A percentile compares a stretch with the other conserved stretches of the same genome.
These are phyloP conservation scores for Cheilosia variabilis DNA, from an alignment of 2,888 invertebrate genomes.

Conservation along the genomic window DNA sequence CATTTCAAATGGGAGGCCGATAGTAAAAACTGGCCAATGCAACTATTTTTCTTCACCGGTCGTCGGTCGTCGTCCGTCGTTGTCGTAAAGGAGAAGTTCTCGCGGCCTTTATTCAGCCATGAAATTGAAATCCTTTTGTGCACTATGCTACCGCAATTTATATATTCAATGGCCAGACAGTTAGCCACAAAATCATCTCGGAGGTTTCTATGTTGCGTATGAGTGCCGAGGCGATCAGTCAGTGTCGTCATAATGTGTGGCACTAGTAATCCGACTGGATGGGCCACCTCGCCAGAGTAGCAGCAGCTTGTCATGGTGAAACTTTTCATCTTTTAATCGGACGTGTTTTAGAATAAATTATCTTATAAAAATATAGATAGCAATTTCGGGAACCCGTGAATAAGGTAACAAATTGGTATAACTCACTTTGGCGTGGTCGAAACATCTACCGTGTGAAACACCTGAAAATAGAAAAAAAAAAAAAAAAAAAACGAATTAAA, in stretches of 20 bases:
- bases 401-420: constrained; percentile 58
- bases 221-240: constrained; percentile 63
- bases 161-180: constrained; percentile 64
- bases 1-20: constrained; percentile 43
- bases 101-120: constrained; percentile 60
- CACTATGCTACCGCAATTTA: constrained; percentile 70
- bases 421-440: constrained; percentile 70
- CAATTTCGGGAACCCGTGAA: constrained; percentile 59
- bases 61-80: constrained; percentile 3
- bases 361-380: constrained; percentile 32
- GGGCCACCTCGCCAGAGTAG: neutral
- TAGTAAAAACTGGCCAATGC: constrained; percentile 29
- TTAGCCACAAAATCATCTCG: constrained; percentile 58
- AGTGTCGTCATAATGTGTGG: constrained; percentile 68
- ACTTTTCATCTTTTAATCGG: constrained; percentile 49
- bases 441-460: constrained; percentile 68
- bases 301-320: constrained; percentile 40
- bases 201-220: constrained; percentile 63
- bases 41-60: constrained; percentile 36
- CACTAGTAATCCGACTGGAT: neutral
- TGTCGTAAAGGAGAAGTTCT: constrained; percentile 49
- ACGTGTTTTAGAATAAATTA: constrained; percentile 69
- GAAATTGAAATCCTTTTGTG: constrained; percentile 75
- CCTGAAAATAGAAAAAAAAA: constrained; percentile 52
- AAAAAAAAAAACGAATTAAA: constrained; percentile 27